Evolutionary conservation across 2,888 invertebrate genomes (phyloP), one percentile per base, ranked within the genome.

Genomic region (Anagyrus pseudococci): DNA sequence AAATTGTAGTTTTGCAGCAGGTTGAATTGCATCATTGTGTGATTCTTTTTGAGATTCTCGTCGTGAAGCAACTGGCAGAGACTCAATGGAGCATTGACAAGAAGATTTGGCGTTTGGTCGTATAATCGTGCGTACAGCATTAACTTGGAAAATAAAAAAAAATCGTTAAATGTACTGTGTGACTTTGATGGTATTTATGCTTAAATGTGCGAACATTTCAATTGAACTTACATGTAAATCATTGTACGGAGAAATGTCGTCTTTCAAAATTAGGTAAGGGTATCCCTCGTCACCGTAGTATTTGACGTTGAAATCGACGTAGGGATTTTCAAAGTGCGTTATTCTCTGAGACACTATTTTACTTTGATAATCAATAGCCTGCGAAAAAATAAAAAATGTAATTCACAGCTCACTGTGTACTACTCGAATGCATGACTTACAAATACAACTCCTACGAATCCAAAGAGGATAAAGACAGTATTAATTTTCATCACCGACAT

Each of bases 311-410:
- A 70, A 68, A 48, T 41, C 66, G 41, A 71, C 50, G 60, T 63
- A 68, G 43, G 62, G 52, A 58, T 71, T 70, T n/a, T 67, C 62
- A 52, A 63, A 70, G 60, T 70, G 66, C 48, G 58, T 66, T 26
- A 69, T 55, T 15, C 62, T 63, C 52, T 68, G 67, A 22, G 49
- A 67, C 17, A 66, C 17, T 17, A 70, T 54, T 20, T 22, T 29
- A 7, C 67, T 64, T 15, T 23, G 57, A 37, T 71, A 71, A 40
- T 66, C 43, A 20, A 65, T 43, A 4, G 65, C 62, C 69, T 68
- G 33, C 22, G 44, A 20, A 57, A 13, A 17, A n/a, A 10, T 44
- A 40, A 15, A 41, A 41, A 41, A 41, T 10, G 4, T 15, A n/a
- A 29, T 10, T 10, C 4, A 7, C 4, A 7, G 29, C 29, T 4